Evolutionary conservation across 2,113 vertebrate species (phyloP), one percentile per base, ranked within the genome.

Genomic region (Dunckerocampus dactyliophorus): DNA sequence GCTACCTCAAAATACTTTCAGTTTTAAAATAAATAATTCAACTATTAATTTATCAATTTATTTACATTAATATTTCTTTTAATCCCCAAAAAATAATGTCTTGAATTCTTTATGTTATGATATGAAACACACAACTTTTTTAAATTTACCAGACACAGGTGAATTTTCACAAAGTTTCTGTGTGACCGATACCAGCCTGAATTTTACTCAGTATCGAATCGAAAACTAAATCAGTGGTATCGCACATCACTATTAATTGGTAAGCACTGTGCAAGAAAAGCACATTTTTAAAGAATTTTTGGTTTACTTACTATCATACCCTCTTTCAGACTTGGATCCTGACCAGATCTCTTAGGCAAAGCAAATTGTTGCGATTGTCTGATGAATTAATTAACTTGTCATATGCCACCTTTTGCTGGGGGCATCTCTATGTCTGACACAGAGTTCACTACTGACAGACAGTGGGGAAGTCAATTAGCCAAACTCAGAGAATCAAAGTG

Each of bases 381-480:
- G 56, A 54, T 81, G 59, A 34, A 58, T 65, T 80, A 72, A 83
- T 84, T 84, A 71, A 61, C 63, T 56, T 69, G 58, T 75, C 58
- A 77, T 58, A 76, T 60, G 28, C 47, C 63, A 51, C 75, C 66
- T 72, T 73, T 65, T 17, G 58, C 69, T 50, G 58, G 62, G 63
- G 67, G 56, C 52, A 52, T 70, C 70, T 69, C 46, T 47, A 17
- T 14, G 52, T 68, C 64, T 77, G 68, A 69, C 60, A 74, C 54
- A 24, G 60, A 72, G 69, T 80, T 71, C 65, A 72, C 48, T 39
- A 59, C 55, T 47, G 63, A 71, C 62, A 75, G 58, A 42, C 63
- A 65, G 47, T 9, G 56, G 58, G 73, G 72, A 76, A 82, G 79
- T 80, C 77, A 81, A 82, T 83, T 84, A 88, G 75, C 57, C 45